A percentile compares a stretch with the other conserved stretches of the same genome.
These are phyloP conservation scores for Caretta caretta DNA, from an alignment of 2,113 vertebrate genomes.

Conservation along the genomic window DNA sequence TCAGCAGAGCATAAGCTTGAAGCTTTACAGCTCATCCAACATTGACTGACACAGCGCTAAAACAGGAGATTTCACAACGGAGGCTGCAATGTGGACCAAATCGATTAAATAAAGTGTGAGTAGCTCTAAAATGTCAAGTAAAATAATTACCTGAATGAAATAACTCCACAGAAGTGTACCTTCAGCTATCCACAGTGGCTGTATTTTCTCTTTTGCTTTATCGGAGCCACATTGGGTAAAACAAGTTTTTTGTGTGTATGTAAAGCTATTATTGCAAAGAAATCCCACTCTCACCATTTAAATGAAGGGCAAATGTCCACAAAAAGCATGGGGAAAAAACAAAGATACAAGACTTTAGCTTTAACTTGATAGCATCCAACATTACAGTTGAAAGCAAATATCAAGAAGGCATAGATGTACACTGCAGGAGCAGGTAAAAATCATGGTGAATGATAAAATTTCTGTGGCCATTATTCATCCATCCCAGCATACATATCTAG, in stretches of 20 bases:
- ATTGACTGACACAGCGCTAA: slow-evolving; percentile 9
- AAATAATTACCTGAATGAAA: slow-evolving; percentile 6
- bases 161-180: background rate
- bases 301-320: background rate
- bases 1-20: background rate
- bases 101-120: slow-evolving; percentile 13
- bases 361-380: background rate
- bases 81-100: background rate
- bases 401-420: background rate
- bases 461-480: background rate
- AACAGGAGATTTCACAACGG: background rate
- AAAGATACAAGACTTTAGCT: background rate
- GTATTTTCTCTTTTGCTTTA: background rate
- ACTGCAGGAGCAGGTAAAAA: background rate
- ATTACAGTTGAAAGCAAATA: background rate
- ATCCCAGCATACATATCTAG: background rate
- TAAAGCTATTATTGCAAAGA: background rate
- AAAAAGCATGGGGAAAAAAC: background rate
- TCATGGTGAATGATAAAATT: background rate
- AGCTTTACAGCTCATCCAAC: background rate
- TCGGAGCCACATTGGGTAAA: background rate
- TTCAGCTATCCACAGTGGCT: background rate
- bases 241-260: background rate
- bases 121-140: slow-evolving; percentile 6
- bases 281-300: background rate